Conservation (phyloP, 2,888 invertebrate genomes). For the Epirrhoe alternata region DNA sequence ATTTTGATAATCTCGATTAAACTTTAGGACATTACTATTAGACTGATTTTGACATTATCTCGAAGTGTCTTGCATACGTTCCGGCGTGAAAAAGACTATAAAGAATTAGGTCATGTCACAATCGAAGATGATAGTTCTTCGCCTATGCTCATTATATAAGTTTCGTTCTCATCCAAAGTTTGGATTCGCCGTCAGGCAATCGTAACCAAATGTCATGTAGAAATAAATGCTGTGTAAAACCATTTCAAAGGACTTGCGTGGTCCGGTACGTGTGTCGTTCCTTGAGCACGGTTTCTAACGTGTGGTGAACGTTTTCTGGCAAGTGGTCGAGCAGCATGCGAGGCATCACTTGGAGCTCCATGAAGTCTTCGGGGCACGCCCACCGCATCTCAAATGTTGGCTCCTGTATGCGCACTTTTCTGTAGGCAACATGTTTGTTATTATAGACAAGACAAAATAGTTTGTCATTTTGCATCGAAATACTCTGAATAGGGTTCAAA, state of each 20-base stretch:
- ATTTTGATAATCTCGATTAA: too few relatives aligned
- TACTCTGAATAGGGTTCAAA: too few relatives aligned
- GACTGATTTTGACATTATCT: too few relatives aligned
- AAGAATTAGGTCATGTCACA: background rate
- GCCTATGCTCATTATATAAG: background rate
- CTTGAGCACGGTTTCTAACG: slow-evolving; percentile 87
- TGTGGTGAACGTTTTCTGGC: slow-evolving; percentile 91
- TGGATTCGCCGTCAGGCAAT: background rate
- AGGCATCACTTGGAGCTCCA: slow-evolving; percentile 93
- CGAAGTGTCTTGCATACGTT: too few relatives aligned
- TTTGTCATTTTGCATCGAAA: too few relatives aligned
- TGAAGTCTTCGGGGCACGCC: slow-evolving; percentile 92
- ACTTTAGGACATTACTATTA: too few relatives aligned
- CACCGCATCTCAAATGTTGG: slow-evolving; percentile 91
- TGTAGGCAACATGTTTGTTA: slow-evolving; percentile 49
- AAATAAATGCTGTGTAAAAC: slow-evolving; percentile 40
- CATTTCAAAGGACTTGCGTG: slow-evolving; percentile 63
- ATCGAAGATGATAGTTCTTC: background rate
- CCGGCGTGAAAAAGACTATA: too few relatives aligned
- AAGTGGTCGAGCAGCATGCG: slow-evolving; percentile 94
- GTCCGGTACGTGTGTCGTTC: slow-evolving; percentile 79
- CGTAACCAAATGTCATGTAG: slow-evolving; percentile 25
- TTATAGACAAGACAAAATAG: background rate
- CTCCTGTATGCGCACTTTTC: slow-evolving; percentile 87
- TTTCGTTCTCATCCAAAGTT: background rate